Base-by-base conservation (phyloP, 2,113 vertebrate species). In the Saimiri boliviensis region DNA sequence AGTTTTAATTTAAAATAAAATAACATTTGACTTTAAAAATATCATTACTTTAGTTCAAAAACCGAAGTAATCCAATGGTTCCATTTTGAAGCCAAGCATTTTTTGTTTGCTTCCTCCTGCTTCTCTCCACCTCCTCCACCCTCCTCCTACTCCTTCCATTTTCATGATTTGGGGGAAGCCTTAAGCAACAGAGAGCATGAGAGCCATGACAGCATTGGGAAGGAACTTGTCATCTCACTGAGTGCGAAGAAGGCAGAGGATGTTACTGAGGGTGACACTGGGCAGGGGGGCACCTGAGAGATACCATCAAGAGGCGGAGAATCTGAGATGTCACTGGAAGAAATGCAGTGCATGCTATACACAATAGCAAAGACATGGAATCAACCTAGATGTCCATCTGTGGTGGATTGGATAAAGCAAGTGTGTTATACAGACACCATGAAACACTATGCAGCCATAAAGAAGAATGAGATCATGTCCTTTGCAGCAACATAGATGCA, bases 1-100 rank as follows among this genome's bases (percentile, higher is more conserved):
- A 8, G 6, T 35, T 73, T 85, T 60, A 45, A 71, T 89, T 47
- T 32, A 86, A 97, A 87, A 54, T 87, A 66, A 84, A 91, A 58
- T 52, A 77, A 25, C 45, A 11, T 52, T 47, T 56, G n/a, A 82
- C 37, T 47, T n/a, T 13, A n/a, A 16, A 49, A 92, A 52, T 84
- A 37, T n/a, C 21, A 76, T 8, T 52, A 32, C 0, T 79, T 71
- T 14, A 60, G n/a, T 56, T 89, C 40, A 73, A 84, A 63, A 89
- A 73, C 71, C 23, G 42, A 68, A 95, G 42, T 13, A n/a, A 49
- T 14, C 17, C 32, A 8, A 0, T 35, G 30, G 4, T 70, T 84
- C 21, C 9, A 0, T 32, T 68, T 20, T 12, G 25, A 86, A 68
- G 20, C 42, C 17, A n/a, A 40, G 13, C 13, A 32, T 13, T 32